A percentile compares a stretch with the other conserved stretches of the same genome.
Conservation (phyloP, 2,113 vertebrate species). For the Sapayoa aenigma region DNA sequence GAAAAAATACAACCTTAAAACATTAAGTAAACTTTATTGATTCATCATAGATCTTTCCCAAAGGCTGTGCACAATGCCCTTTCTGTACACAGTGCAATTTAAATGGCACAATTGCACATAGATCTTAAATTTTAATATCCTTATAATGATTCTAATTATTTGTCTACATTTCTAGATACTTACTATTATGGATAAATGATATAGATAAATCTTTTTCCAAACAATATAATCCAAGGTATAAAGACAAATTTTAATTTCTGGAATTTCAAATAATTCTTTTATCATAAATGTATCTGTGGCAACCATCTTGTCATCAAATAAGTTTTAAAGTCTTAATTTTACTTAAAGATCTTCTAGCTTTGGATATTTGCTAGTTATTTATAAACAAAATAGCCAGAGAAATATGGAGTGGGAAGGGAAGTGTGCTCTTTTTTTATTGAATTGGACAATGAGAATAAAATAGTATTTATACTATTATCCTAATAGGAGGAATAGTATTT, state of each 20-base stretch:
- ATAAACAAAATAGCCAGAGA: background rate
- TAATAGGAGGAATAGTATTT: background rate
- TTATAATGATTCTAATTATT: background rate
- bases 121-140: background rate
- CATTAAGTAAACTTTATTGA: background rate
- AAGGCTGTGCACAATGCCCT: background rate
- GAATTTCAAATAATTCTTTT: background rate
- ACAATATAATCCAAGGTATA: no score
- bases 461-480: no score
- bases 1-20: background rate
- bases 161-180: background rate
- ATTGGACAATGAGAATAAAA: background rate
- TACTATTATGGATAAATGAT: background rate
- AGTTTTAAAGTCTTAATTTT: background rate
- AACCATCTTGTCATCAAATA: background rate
- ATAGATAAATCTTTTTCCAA: background rate
- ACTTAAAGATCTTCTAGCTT: background rate
- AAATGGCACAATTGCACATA: background rate
- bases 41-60: background rate
- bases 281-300: background rate
- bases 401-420: accelerated
- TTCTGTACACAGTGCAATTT: background rate
- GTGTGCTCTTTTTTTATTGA: background rate
- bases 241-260: background rate
- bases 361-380: background rate